Base-by-base conservation (phyloP, 2,113 vertebrate species). In the Platysteira castanea region DNA sequence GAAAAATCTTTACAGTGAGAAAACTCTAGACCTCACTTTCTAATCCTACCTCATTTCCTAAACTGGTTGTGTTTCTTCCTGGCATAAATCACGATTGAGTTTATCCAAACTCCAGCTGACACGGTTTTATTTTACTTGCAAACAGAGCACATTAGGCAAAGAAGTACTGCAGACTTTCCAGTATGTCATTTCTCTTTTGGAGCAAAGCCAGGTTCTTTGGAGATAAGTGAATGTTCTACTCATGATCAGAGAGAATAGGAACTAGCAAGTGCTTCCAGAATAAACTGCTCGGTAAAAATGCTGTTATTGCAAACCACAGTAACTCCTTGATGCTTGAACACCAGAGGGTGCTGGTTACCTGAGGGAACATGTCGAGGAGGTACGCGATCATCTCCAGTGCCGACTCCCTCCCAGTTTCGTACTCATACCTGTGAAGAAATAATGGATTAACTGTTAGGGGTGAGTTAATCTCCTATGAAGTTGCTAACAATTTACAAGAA, bases 401-500 rank as follows among this genome's bases (percentile, higher is more conserved):
- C 3, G 99, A 99, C 82, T 99, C 99, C 94, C 99, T 98, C 64
- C 99, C 99, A 0, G 98, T 99, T 97, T 99, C 99, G 44, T 99
- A 99, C 80, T 99, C 99, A 1, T 99, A 99, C 49, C 98, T 98
- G 95, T 9, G 52, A 87, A 68, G 76, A 95, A 87, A 96, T 6
- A 41, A 59, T 37, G 27, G 14, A 97, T 46, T 47, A 92, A 76
- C 1, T 4, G 39, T 54, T 49, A 31, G 28, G 54, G 42, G 14
- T 81, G 53, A 49, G 60, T 96, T 89, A 96, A 79, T 24, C 42
- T 67, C 31, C 73, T 61, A 33, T 22, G 46, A 42, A 95, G n/a
- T 31, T 65, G 68, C 30, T 26, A 87, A 33, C 12, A 41, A 67
- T 68, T 86, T 84, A 39, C 64, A 57, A 35, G 50, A 86, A 67